These are phyloP conservation scores for Falco concolor DNA, from an alignment of 2,797 vertebrate species.

Conservation along the genomic window DNA sequence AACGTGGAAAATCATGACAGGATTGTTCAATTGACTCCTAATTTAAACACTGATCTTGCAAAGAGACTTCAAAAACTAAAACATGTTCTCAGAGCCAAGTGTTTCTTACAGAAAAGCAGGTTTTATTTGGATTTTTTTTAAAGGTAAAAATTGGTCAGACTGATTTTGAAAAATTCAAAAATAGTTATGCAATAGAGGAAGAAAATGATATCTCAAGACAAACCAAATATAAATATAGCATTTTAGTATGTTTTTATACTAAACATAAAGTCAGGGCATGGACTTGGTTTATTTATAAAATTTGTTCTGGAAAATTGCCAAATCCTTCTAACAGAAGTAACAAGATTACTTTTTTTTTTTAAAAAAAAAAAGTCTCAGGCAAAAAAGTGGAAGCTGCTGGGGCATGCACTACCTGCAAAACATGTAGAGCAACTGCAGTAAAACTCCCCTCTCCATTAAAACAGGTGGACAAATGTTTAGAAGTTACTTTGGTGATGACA, in stretches of 20 bases:
- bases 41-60: background rate
- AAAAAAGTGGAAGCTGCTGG: background rate
- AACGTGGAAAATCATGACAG: background rate
- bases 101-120: background rate
- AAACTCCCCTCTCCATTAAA: background rate
- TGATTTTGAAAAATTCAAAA: background rate
- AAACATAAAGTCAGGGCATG: background rate
- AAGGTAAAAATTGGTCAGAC: background rate
- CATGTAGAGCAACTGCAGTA: background rate
- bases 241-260: background rate
- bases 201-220: background rate
- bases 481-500: background rate
- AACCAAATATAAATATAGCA: background rate
- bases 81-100: background rate
- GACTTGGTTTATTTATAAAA: background rate
- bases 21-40: background rate
- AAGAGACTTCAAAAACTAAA: background rate
- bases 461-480: background rate
- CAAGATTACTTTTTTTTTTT: background rate
- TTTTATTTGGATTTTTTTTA: background rate
- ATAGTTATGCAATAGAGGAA: background rate
- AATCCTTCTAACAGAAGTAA: constrained; percentile 7
- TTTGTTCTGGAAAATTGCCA: background rate
- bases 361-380: background rate
- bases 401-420: background rate